Evolutionary conservation across 2,888 invertebrate species (phyloP), one percentile per base, ranked within the genome.

Genomic region (Camponotus fellah): DNA sequence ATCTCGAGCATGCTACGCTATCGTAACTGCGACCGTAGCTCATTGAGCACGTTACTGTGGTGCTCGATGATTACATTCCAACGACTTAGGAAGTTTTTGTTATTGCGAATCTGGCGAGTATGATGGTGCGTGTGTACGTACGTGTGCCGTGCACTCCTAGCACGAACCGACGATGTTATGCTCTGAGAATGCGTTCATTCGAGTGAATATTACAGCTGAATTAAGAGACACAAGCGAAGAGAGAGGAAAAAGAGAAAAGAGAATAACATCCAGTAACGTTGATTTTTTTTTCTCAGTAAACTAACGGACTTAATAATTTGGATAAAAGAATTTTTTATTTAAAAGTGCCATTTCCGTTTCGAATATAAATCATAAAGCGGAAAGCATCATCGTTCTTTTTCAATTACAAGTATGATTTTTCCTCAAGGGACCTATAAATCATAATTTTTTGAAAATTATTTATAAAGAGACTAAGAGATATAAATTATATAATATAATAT

Each of bases 61-160:
- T 69, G 58, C 69, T 71, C 77, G 85, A 80, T 86, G 82, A 88
- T 89, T 90, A 86, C 89, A 85, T 89, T 88, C 85, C 85, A 82
- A 49, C 86, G 68, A 74, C 77, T 83, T 80, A 58, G 65, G 34
- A 64, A 72, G 72, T 85, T 89, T 89, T 90, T 89, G 83, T 72
- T 74, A 56, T 21, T 62, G 58, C 68, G 43, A 68, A 76, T 69
- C 68, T 37, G 56, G 64, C 76, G 26, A 68, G 71, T 53, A 65
- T 32, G 69, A 9, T 53, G 34, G 58, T 66, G 21, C 40, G 60
- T 62, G 6, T 17, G 17, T 8, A 64, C 17, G n/a, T 64, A 64
- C 72, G 40, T 26, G 12, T 64, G 34, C 60, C 32, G n/a, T 65
- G 37, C 62, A 60, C 62, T 69, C 34, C 46, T 60, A 49, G 60